Percentiles rank a stretch among this genome's conserved stretches.
These are phyloP conservation scores for Hedychridium roseum DNA, from an alignment of 2,888 invertebrate species.

Conservation along the genomic window DNA sequence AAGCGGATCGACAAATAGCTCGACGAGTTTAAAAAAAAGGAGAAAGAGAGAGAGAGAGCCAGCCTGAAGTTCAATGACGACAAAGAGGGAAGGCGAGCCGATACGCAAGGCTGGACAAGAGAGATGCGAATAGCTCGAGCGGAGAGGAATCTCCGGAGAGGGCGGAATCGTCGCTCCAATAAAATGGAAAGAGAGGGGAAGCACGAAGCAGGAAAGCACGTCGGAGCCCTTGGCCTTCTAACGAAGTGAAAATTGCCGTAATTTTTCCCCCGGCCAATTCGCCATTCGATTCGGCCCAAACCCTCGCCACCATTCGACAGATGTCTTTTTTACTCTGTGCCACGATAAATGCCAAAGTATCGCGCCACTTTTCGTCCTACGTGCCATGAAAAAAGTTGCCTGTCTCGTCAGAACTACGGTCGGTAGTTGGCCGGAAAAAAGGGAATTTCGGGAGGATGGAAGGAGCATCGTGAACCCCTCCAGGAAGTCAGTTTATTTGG, in stretches of 20 bases:
- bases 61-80: conserved; percentile 22
- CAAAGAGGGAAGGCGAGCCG: conserved; percentile 7
- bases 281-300: background rate
- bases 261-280: conserved; percentile 35
- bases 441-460: too few species aligned
- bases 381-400: too few species aligned
- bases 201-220: background rate
- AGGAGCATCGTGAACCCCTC: too few species aligned
- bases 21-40: too few species aligned
- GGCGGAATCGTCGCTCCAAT: conserved; percentile 33
- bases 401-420: too few species aligned
- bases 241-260: conserved; percentile 60
- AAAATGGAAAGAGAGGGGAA: background rate
- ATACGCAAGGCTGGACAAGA: conserved; percentile 2
- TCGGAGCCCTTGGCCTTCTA: conserved; percentile 38
- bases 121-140: conserved; percentile 1
- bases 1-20: background rate
- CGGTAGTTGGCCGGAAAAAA: too few species aligned
- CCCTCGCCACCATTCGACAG: conserved; percentile 15
- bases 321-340: conserved; percentile 18
- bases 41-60: conserved; percentile 6
- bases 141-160: conserved; percentile 31
- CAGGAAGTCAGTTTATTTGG: too few species aligned
- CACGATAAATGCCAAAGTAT: too few species aligned
- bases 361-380: too few species aligned